Base-by-base conservation (phyloP, 2,113 vertebrate genomes). In the Aegotheles bennettii region DNA sequence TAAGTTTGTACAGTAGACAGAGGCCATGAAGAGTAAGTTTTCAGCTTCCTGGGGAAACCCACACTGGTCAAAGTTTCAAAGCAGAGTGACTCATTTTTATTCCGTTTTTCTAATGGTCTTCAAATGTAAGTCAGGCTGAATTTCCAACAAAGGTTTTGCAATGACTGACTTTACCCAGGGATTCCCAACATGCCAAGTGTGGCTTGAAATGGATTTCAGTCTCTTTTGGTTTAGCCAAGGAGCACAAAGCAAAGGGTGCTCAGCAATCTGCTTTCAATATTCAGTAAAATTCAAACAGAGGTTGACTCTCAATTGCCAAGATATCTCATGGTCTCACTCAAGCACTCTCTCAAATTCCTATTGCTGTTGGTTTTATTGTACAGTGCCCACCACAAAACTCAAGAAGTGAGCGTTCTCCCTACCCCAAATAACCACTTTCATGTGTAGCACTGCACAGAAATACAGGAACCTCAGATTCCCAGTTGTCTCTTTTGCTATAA, bases 201-300 rank as follows among this genome's bases (percentile, higher is more conserved):
- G 4, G 7, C 10, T 69, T 6, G 0, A 70, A 61, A 24, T 0
- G 0, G 3, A n/a, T 78, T 94, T 85, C 16, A 15, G 3, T 7
- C 38, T 69, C 42, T 75, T 67, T 21, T 47, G 7, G 26, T 24
- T 74, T 26, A 70, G 10, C 18, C 40, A 33, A 68, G 18, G 15
- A 78, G 18, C 1, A 5, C 10, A 40, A 73, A 64, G 18, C 5
- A 2, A 47, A 69, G 56, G 53, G 48, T 1, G 5, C 57, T 50
- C 35, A 71, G 56, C 38, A 84, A 76, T 11, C 17, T 73, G 11
- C 15, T 77, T 73, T 25, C 6, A 26, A 2, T 25, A 16, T 7
- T 57, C 24, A 56, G 16, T 24, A 45, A 78, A 67, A 57, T 2
- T 33, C 38, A 78, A 64, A 50, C 6, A 59, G 61, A 73, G 4